A percentile compares a stretch with the other conserved stretches of the same genome.
phyloP scores from a whole-genome alignment of 2,797 vertebrate genomes.

The Tapirus indicus region DNA sequence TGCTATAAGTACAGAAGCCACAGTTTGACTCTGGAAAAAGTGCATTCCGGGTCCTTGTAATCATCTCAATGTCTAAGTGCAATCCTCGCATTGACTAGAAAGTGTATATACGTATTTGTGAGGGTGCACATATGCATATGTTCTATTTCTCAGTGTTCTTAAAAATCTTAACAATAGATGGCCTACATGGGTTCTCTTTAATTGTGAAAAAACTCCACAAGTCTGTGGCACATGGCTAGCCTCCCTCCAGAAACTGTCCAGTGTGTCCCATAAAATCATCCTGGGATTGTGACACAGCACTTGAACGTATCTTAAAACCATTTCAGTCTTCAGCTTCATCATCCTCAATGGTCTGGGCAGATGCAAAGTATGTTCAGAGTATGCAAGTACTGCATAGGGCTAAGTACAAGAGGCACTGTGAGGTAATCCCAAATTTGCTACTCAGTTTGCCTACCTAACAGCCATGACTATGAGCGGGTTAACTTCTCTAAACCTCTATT shows the following conservation, averaged over 20 bases:
- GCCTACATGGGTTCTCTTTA: not conserved
- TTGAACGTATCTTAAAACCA: not conserved
- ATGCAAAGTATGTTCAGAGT: no score
- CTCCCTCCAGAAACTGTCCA: slow-evolving; percentile 49
- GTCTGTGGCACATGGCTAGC: not conserved
- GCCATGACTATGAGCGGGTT: not conserved
- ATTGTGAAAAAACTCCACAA: not conserved
- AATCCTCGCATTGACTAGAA: not conserved
- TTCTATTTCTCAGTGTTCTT: not conserved
- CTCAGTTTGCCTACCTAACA: not conserved
- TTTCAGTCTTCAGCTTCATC: not conserved
- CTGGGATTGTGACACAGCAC: not conserved
- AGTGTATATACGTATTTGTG: not conserved
- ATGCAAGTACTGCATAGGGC: not conserved
- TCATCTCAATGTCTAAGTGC: not conserved
- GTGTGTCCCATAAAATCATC: slow-evolving; percentile 26
- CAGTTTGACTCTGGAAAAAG: slow-evolving; percentile 1
- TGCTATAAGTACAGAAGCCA: not conserved
- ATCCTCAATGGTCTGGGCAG: not conserved
- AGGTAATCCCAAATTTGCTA: not conserved
- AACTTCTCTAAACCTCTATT: not conserved
- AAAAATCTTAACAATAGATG: slow-evolving; percentile 26
- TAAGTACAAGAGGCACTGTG: not conserved
- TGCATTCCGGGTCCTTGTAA: not conserved
- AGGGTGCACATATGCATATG: not conserved